A percentile compares a stretch with the other conserved stretches of the same genome.
Evolutionary conservation across 2,113 vertebrate genomes (phyloP).

Genomic region (Probosciger aterrimus): DNA sequence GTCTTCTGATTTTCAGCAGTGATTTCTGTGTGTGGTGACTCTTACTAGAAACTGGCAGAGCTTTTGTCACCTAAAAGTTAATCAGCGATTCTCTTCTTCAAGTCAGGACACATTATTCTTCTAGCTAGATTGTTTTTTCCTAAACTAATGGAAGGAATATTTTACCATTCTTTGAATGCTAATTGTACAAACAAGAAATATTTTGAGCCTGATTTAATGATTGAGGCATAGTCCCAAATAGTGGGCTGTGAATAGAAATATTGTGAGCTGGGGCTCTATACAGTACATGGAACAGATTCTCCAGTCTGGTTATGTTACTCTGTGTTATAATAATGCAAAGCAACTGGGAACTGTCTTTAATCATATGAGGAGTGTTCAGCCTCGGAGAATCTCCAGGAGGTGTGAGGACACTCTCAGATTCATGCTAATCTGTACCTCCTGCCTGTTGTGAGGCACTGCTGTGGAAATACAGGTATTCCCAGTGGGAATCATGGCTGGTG

Average conservation of each 20-base stretch:
- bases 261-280: neutral
- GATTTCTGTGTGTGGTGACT: neutral
- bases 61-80: neutral
- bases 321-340: neutral
- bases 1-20: conserved; percentile 20
- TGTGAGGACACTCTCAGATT: neutral
- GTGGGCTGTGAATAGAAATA: neutral
- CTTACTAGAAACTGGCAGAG: neutral
- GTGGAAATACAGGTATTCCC: neutral
- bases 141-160: neutral
- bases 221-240: neutral
- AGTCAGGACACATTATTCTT: neutral
- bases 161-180: neutral
- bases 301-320: neutral
- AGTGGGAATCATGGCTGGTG: rapidly evolving
- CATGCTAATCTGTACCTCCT: neutral
- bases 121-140: neutral
- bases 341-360: neutral
- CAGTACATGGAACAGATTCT: neutral
- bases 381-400: neutral
- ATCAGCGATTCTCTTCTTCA: neutral
- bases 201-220: neutral
- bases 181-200: neutral
- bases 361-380: neutral
- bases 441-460: neutral